Conservation (phyloP, 1,140 invertebrate genomes). For the Gonioctena quinquepunctata region DNA sequence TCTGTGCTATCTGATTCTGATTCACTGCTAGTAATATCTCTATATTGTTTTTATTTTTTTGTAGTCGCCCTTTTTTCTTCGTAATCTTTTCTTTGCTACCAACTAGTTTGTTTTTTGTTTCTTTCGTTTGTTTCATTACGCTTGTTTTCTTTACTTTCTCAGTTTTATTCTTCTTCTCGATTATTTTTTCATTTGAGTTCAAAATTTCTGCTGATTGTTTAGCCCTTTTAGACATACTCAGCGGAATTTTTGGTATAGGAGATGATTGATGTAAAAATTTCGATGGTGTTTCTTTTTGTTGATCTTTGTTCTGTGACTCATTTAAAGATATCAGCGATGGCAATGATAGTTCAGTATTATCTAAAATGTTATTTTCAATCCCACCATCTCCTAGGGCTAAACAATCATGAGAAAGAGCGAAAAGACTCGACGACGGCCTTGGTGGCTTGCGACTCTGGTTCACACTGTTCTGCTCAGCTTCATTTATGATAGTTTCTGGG, state of each 20-base stretch:
- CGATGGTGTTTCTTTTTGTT: neutral
- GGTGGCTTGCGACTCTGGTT: neutral
- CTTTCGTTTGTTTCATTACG: too few relatives aligned
- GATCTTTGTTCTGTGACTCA: neutral
- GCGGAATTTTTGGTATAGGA: neutral
- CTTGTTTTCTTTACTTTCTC: constrained; percentile 16
- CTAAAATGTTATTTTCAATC: neutral
- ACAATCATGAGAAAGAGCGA: neutral
- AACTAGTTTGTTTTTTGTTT: too few relatives aligned
- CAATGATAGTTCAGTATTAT: neutral
- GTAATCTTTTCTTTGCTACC: too few relatives aligned
- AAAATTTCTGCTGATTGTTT: constrained; percentile 8
- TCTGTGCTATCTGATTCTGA: too few relatives aligned
- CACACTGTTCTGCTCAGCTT: neutral
- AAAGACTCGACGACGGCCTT: neutral
- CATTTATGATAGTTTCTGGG: neutral
- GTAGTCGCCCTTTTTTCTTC: neutral
- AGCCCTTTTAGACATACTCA: constrained; percentile 2
- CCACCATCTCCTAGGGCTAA: neutral
- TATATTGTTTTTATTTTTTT: too few relatives aligned
- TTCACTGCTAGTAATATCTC: too few relatives aligned
- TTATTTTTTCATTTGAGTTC: neutral
- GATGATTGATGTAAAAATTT: neutral
- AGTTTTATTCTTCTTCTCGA: neutral
- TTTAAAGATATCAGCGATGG: neutral